Conservation (phyloP, 2,113 vertebrate genomes). For the Protobothrops flavoviridis region DNA sequence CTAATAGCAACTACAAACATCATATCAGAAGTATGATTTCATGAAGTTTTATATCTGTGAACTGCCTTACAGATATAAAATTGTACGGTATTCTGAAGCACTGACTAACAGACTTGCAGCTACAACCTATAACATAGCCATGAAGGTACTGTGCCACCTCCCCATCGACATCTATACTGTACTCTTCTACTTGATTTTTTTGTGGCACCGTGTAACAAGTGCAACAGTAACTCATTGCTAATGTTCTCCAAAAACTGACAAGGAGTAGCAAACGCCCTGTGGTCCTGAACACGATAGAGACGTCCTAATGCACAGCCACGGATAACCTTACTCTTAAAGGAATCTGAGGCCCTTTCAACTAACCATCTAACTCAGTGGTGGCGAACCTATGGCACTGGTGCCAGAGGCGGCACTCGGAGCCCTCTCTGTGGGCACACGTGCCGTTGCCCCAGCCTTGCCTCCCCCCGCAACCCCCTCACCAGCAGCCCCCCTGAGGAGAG, state of each 20-base stretch:
- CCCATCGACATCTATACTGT: not conserved
- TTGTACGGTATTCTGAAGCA: not conserved
- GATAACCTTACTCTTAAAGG: not conserved
- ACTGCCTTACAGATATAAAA: not conserved
- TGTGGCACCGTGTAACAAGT: not conserved
- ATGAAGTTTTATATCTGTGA: not conserved
- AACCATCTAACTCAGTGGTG: not conserved
- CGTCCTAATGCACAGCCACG: too few relatives aligned
- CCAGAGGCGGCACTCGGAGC: too few relatives aligned
- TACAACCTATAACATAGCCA: not conserved
- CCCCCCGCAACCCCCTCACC: too few relatives aligned
- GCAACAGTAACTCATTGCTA: not conserved
- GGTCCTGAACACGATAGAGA: not conserved
- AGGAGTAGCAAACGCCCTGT: not conserved
- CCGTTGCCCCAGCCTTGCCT: too few relatives aligned
- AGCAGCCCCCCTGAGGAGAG: too few relatives aligned
- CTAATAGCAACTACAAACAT: rapidly evolving
- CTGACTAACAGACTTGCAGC: not conserved
- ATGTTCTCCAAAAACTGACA: not conserved
- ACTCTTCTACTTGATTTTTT: not conserved
- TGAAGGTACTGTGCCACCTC: not conserved
- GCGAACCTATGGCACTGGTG: too few relatives aligned
- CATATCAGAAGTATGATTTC: not conserved
- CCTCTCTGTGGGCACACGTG: too few relatives aligned
- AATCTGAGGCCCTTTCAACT: too few relatives aligned